Percentiles rank a stretch among this genome's conserved stretches.
These are phyloP conservation scores for Nylanderia fulva DNA, from an alignment of 1,140 invertebrate species.

Conservation along the genomic window DNA sequence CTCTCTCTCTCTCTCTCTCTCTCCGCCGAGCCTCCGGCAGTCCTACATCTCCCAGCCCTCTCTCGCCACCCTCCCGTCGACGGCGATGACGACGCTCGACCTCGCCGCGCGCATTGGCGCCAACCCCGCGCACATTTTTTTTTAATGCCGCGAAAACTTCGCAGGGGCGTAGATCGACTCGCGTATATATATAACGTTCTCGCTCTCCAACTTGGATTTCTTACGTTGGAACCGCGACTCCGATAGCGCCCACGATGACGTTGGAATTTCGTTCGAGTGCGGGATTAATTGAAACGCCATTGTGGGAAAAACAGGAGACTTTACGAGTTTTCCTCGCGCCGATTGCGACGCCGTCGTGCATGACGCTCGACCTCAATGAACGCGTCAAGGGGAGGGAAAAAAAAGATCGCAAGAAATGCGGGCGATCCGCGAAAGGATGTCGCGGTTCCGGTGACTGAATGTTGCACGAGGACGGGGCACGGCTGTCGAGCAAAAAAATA, in stretches of 20 bases:
- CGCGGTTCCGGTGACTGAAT: slow-evolving; percentile 61
- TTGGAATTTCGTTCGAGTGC: neutral
- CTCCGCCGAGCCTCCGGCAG: slow-evolving; percentile 44
- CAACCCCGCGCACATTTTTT: slow-evolving; percentile 65
- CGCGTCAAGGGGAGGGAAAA: slow-evolving; percentile 46
- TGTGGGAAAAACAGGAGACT: neutral
- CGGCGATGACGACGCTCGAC: slow-evolving; percentile 71
- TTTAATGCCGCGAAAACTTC: slow-evolving; percentile 60
- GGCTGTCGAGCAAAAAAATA: slow-evolving; percentile 11
- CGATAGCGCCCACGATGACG: too few relatives aligned
- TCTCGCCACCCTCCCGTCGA: slow-evolving; percentile 73
- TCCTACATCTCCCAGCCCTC: slow-evolving; percentile 71
- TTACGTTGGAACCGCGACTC: neutral
- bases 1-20: slow-evolving; percentile 66
- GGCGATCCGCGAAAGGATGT: slow-evolving; percentile 58
- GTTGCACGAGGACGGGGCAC: slow-evolving; percentile 52
- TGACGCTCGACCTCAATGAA: slow-evolving; percentile 50
- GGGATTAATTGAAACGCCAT: neutral
- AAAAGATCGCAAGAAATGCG: slow-evolving; percentile 58
- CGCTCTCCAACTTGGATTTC: too few relatives aligned
- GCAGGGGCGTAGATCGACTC: too few relatives aligned
- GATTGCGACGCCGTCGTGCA: slow-evolving; percentile 32
- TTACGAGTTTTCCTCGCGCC: slow-evolving; percentile 30
- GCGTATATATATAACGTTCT: too few relatives aligned
- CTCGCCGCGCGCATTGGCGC: slow-evolving; percentile 74